Conservation (phyloP, 1,140 invertebrate species). For the Plectrocnemia conspersa region DNA sequence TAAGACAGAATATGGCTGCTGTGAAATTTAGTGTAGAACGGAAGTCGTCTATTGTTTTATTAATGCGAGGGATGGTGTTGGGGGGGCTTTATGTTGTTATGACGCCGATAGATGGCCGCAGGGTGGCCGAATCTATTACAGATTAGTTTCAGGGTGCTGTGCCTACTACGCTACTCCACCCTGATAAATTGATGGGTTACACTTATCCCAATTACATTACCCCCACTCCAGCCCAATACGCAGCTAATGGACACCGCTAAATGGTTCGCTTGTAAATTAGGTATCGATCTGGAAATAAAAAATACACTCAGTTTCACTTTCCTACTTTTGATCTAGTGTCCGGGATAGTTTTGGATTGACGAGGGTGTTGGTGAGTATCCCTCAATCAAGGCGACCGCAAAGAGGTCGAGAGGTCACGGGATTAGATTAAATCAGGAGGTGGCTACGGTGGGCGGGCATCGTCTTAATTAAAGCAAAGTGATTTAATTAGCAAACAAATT, state of each 20-base stretch:
- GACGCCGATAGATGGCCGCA: conserved; percentile 31
- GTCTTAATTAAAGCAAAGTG: too few relatives aligned
- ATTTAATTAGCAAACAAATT: too few relatives aligned
- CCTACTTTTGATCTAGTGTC: too few relatives aligned
- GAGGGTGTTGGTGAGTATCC: too few relatives aligned
- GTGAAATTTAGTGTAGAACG: conserved; percentile 35
- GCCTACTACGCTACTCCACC: background rate
- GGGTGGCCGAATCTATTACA: conserved; percentile 23
- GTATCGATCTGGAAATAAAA: too few relatives aligned
- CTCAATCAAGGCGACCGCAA: too few relatives aligned
- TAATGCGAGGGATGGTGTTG: conserved; percentile 25
- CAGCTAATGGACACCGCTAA: conserved; percentile 9
- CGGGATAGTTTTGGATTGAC: too few relatives aligned
- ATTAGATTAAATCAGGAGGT: too few relatives aligned
- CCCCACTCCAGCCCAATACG: too few relatives aligned
- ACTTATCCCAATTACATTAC: conserved; percentile 22
- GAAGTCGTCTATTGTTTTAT: conserved; percentile 36
- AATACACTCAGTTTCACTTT: too few relatives aligned
- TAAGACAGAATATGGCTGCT: conserved; percentile 35
- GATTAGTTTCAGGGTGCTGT: conserved; percentile 13
- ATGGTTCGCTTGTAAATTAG: conserved; percentile 10
- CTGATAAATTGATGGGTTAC: conserved; percentile 18
- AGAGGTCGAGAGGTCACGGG: too few relatives aligned
- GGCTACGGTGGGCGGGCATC: too few relatives aligned
- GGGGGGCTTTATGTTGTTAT: conserved; percentile 27